phyloP scores from a whole-genome alignment of 2,797 vertebrate genomes.

The Enteromius mattozi region DNA sequence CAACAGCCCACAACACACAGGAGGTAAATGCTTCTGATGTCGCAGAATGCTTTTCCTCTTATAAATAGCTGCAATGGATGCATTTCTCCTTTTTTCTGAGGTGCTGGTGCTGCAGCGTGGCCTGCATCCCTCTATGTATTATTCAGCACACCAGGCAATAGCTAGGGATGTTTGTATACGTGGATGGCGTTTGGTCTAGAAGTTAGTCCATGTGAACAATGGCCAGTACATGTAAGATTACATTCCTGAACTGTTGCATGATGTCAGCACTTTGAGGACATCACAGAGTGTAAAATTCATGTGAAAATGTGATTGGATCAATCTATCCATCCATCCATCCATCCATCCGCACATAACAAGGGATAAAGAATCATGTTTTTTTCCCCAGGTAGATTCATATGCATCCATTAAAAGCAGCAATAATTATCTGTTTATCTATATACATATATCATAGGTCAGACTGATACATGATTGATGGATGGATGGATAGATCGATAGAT shows the following conservation, averaged over 20 bases:
- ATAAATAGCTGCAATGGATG: slow-evolving; percentile 43
- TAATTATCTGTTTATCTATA: neutral
- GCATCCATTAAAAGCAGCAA: neutral
- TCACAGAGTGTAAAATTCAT: slow-evolving; percentile 7
- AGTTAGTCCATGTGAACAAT: neutral
- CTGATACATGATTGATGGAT: neutral
- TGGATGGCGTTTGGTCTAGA: neutral
- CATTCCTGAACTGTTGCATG: neutral
- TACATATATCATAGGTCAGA: neutral
- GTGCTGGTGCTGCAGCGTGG: slow-evolving; percentile 21
- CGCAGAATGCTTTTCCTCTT: slow-evolving; percentile 41
- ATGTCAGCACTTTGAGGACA: slow-evolving; percentile 22
- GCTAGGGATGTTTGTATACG: slow-evolving; percentile 5
- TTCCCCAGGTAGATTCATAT: neutral
- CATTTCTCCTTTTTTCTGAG: slow-evolving; percentile 36
- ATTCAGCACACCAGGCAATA: slow-evolving; percentile 32
- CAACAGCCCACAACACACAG: slow-evolving; percentile 35
- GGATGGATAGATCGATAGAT: neutral
- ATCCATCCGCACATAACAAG: slow-evolving; percentile 6
- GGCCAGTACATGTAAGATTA: neutral
- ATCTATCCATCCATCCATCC: neutral
- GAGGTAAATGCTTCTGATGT: slow-evolving; percentile 44
- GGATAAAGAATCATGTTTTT: neutral
- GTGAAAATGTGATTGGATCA: neutral
- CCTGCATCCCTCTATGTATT: slow-evolving; percentile 33